A percentile compares a stretch with the other conserved stretches of the same genome.
These are phyloP conservation scores for Drosophila sordidula DNA, from an alignment of 2,888 invertebrate genomes.

Conservation along the genomic window DNA sequence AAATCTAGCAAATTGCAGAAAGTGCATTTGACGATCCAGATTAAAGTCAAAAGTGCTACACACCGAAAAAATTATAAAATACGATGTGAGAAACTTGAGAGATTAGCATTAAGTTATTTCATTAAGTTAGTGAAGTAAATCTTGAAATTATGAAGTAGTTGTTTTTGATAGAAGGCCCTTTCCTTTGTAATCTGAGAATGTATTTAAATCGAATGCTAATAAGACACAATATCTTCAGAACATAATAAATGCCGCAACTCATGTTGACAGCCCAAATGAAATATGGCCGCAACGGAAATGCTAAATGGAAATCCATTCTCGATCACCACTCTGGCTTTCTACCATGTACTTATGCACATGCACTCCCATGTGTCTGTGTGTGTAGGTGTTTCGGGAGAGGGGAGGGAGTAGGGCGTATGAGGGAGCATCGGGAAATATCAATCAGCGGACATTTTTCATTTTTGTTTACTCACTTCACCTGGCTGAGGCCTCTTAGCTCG, in stretches of 20 bases:
- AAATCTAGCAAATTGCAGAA: constrained; percentile 25
- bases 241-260: constrained; percentile 23
- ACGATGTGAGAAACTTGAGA: neutral
- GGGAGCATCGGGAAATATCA: constrained; percentile 74
- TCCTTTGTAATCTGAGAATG: neutral
- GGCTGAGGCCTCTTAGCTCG: constrained; percentile 10
- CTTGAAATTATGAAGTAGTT: too few species aligned
- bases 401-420: constrained; percentile 2
- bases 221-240: constrained; percentile 2
- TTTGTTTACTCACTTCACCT: constrained; percentile 75
- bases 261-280: constrained; percentile 56
- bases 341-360: constrained; percentile 1
- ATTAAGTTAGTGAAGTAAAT: too few species aligned
- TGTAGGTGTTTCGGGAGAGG: constrained; percentile 7
- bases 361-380: neutral
- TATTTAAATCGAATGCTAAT: constrained; percentile 18
- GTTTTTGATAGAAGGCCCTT: too few species aligned
- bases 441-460: constrained; percentile 77
- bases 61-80: neutral
- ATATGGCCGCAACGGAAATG: constrained; percentile 75
- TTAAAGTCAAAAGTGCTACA: neutral
- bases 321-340: constrained; percentile 39
- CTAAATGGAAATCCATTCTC: constrained; percentile 67
- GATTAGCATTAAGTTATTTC: too few species aligned
- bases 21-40: constrained; percentile 8